A percentile compares a stretch with the other conserved stretches of the same genome.
Conservation (phyloP, 2,888 invertebrate genomes). For the Panzeria rudis region DNA sequence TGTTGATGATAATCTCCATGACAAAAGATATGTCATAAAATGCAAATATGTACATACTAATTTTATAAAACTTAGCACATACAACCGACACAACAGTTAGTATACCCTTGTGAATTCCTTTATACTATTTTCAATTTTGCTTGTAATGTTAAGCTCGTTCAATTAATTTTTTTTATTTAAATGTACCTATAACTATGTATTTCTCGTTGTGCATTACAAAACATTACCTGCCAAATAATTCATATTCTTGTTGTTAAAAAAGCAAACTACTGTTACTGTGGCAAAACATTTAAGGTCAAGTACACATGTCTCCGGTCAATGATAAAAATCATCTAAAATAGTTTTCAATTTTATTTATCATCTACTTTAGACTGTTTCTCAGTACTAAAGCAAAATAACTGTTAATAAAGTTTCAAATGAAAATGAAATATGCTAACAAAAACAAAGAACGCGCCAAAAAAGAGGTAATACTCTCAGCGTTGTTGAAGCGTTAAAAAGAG, state of each 20-base stretch:
- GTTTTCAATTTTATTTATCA: slow-evolving; percentile 70
- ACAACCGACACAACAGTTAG: too few relatives aligned
- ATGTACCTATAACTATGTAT: slow-evolving; percentile 14
- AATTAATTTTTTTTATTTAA: too few relatives aligned
- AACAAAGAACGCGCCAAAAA: slow-evolving; percentile 64
- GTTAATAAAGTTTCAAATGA: slow-evolving; percentile 40
- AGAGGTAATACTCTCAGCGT: slow-evolving; percentile 57
- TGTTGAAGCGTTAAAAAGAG: slow-evolving; percentile 64
- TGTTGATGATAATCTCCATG: too few relatives aligned
- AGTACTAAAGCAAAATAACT: slow-evolving; percentile 52
- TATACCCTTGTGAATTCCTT: too few relatives aligned
- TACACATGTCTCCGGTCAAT: slow-evolving; percentile 74
- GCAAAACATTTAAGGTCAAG: slow-evolving; percentile 78
- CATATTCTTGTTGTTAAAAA: slow-evolving; percentile 43
- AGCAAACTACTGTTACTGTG: slow-evolving; percentile 15
- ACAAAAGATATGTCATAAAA: too few relatives aligned
- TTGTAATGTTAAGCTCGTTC: too few relatives aligned
- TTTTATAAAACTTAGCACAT: too few relatives aligned
- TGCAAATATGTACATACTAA: too few relatives aligned
- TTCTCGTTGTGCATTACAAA: slow-evolving; percentile 15
- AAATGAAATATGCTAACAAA: not conserved
- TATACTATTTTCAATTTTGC: too few relatives aligned
- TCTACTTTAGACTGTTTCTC: slow-evolving; percentile 54
- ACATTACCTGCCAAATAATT: slow-evolving; percentile 53
- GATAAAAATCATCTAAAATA: slow-evolving; percentile 72